phyloP scores from a whole-genome alignment of 2,888 invertebrate species.

The Lochmaea crataegi region DNA sequence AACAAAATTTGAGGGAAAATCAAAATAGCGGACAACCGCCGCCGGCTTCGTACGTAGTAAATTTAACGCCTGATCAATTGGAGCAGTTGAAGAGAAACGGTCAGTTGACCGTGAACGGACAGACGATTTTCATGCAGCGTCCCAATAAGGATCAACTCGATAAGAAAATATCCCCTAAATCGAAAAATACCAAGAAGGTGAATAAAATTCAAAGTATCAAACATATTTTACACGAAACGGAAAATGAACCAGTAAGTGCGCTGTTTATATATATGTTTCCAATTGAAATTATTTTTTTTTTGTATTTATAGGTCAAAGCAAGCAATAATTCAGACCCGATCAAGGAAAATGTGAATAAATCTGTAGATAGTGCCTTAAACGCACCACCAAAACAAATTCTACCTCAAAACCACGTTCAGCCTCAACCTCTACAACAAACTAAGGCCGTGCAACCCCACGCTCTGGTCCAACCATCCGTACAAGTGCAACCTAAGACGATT shows the following conservation, averaged over 20 bases:
- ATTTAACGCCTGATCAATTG: conserved; percentile 64
- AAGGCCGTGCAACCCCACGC: conserved; percentile 54
- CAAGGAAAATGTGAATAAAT: conserved; percentile 48
- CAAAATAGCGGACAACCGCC: conserved; percentile 48
- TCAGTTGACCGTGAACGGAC: conserved; percentile 64
- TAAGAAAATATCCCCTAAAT: conserved; percentile 62
- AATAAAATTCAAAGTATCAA: conserved; percentile 51
- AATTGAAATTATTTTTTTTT: not conserved
- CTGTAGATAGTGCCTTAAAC: conserved; percentile 54
- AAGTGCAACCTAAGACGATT: conserved; percentile 47
- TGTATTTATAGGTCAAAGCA: conserved; percentile 36
- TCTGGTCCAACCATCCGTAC: conserved; percentile 59
- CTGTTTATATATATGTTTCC: not conserved
- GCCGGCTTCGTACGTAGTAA: conserved; percentile 64
- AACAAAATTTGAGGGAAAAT: conserved; percentile 38
- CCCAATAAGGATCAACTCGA: conserved; percentile 55
- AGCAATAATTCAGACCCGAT: conserved; percentile 47
- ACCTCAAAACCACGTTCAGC: conserved; percentile 56
- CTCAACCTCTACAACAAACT: conserved; percentile 45
- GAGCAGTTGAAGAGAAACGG: conserved; percentile 64
- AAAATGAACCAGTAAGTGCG: conserved; percentile 34
- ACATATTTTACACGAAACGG: conserved; percentile 43
- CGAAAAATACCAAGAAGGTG: conserved; percentile 61
- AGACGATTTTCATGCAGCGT: conserved; percentile 65
- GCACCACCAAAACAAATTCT: conserved; percentile 56